Conservation (phyloP, 2,888 invertebrate species). For the Flabesymbios commensalis region DNA sequence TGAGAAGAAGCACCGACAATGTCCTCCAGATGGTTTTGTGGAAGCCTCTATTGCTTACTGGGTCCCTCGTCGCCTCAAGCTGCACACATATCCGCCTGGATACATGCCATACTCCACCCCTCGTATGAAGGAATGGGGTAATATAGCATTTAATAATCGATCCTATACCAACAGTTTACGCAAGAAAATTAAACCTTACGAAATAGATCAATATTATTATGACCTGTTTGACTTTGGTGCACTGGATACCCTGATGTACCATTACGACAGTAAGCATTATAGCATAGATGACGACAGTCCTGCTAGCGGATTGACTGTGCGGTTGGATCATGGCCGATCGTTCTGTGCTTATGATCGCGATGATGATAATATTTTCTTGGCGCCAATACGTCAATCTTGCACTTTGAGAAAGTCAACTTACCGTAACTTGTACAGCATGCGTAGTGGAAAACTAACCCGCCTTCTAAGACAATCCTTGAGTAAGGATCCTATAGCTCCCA, state of each 20-base stretch:
- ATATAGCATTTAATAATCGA: constrained; percentile 31
- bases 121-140: constrained; percentile 26
- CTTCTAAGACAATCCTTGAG: constrained; percentile 11
- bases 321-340: constrained; percentile 39
- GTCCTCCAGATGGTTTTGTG: constrained; percentile 27
- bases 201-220: constrained; percentile 20
- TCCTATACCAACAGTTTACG: constrained; percentile 30
- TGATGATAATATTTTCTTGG: constrained; percentile 31
- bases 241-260: constrained; percentile 35
- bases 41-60: constrained; percentile 36
- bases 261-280: constrained; percentile 39
- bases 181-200: constrained; percentile 25
- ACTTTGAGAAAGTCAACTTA: constrained; percentile 33
- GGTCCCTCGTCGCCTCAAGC: constrained; percentile 27
- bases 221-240: constrained; percentile 38
- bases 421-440: constrained; percentile 14
- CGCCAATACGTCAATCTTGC: constrained; percentile 37
- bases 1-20: constrained; percentile 16
- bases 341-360: constrained; percentile 34
- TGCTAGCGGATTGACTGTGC: constrained; percentile 32
- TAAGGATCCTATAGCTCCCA: constrained; percentile 28
- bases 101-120: constrained; percentile 38
- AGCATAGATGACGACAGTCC: constrained; percentile 20
- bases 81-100: constrained; percentile 29
- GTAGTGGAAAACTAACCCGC: constrained; percentile 10